phyloP scores from a whole-genome alignment of 64 coral and sea anemone species.

The Montipora capricornis region DNA sequence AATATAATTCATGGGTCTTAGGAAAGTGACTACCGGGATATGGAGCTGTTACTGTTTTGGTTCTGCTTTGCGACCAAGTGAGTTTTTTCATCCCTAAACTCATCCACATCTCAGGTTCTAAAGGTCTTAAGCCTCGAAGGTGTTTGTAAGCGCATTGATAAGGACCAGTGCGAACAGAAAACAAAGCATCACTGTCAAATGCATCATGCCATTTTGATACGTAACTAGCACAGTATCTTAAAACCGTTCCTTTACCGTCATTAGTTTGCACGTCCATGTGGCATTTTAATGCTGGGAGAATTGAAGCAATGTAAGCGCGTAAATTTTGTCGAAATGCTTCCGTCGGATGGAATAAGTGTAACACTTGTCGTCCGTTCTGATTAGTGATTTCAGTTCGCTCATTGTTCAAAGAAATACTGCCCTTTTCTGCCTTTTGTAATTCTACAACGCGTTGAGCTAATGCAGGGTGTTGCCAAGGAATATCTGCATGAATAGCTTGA shows the following conservation, averaged over 20 bases:
- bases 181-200: not conserved
- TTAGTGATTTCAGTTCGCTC: not conserved
- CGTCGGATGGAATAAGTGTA: conserved; percentile 1
- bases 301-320: conserved; percentile 25
- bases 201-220: conserved; percentile 56
- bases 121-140: not conserved
- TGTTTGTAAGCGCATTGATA: not conserved
- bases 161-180: conserved; percentile 22
- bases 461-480: not conserved
- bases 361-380: not conserved
- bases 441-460: conserved; percentile 13
- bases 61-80: not conserved
- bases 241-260: conserved; percentile 35
- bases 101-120: conserved; percentile 70
- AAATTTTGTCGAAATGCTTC: conserved; percentile 45
- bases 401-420: not conserved
- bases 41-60: not conserved
- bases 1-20: not conserved
- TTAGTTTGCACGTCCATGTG: conserved; percentile 59
- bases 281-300: conserved; percentile 25
- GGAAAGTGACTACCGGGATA: too few relatives aligned
- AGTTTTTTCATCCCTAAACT: not conserved
- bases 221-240: conserved; percentile 26
- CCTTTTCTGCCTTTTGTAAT: conserved; percentile 29
- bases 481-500: conserved; percentile 17